Percentiles rank a stretch among this genome's conserved stretches.
Conservation (phyloP, 1,140 invertebrate genomes). For the Penaeus chinensis region DNA sequence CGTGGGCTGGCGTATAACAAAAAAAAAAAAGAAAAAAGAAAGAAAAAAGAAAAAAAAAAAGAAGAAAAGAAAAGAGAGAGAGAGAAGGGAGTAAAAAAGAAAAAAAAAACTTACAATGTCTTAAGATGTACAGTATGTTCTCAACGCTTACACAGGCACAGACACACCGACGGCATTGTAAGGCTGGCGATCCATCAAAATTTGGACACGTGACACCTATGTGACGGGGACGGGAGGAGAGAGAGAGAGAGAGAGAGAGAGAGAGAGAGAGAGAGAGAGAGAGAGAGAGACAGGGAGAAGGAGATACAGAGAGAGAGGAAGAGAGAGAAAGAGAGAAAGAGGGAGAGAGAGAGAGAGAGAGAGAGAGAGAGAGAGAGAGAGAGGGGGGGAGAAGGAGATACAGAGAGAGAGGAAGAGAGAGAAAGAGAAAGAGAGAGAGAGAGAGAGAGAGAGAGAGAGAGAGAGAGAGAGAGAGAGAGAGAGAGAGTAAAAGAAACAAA, state of each 20-base stretch:
- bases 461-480: no score
- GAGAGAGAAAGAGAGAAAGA: background rate
- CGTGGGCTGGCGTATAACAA: background rate
- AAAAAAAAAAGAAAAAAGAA: no score
- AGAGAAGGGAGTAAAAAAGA: no score
- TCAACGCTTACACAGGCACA: no score
- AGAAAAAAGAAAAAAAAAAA: no score
- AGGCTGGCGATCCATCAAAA: conserved; percentile 5
- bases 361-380: background rate
- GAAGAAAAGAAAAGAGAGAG: no score
- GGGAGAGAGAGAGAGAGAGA: background rate
- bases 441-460: no score
- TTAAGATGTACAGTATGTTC: no score
- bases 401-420: background rate
- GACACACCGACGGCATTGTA: no score
- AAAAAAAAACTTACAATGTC: no score
- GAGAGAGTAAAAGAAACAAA: background rate
- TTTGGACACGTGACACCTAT: conserved; percentile 38
- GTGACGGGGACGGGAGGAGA: background rate
- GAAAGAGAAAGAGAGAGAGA: background rate
- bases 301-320: conserved; percentile 3
- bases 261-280: background rate
- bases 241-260: background rate
- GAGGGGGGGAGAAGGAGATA: background rate
- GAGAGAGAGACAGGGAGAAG: background rate